Percentiles rank a stretch among this genome's conserved stretches.
These are phyloP conservation scores for Anabacerthia variegaticeps DNA, from an alignment of 2,797 vertebrate species.

Conservation along the genomic window DNA sequence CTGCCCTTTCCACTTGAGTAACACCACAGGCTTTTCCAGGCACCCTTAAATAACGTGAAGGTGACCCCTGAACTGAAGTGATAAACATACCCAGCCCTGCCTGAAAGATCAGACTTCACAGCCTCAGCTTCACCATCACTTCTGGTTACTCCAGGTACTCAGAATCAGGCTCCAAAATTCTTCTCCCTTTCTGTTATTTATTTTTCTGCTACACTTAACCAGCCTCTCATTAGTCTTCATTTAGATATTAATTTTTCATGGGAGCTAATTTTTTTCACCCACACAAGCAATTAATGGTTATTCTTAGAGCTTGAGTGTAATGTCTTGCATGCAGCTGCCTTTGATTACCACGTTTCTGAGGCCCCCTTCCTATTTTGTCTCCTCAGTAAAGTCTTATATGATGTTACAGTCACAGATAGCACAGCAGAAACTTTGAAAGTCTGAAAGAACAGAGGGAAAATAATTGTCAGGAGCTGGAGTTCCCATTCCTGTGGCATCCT, in stretches of 20 bases:
- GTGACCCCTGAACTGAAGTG: conserved; percentile 8
- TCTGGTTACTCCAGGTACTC: neutral
- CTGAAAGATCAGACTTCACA: neutral
- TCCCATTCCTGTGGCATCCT: neutral
- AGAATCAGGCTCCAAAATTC: neutral
- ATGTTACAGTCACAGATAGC: conserved; percentile 48
- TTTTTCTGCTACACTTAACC: conserved; percentile 4
- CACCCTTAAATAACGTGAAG: neutral
- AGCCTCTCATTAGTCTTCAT: conserved; percentile 26
- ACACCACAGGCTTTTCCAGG: neutral
- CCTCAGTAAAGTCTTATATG: conserved; percentile 41
- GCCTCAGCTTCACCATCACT: neutral
- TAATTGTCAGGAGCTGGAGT: neutral
- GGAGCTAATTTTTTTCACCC: conserved; percentile 36
- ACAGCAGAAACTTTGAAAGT: conserved; percentile 27
- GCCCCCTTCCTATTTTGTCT: conserved; percentile 60
- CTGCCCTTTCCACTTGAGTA: neutral
- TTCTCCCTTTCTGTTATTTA: neutral
- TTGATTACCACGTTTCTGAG: conserved; percentile 70
- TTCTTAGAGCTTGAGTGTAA: conserved; percentile 33
- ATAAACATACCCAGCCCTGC: neutral
- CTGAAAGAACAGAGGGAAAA: conserved; percentile 35
- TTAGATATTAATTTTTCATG: conserved; percentile 27
- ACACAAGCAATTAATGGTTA: conserved; percentile 33
- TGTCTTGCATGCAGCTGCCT: conserved; percentile 67